Evolutionary conservation across 2,888 invertebrate species (phyloP).

Genomic region (Tenthredo scrophulariae): DNA sequence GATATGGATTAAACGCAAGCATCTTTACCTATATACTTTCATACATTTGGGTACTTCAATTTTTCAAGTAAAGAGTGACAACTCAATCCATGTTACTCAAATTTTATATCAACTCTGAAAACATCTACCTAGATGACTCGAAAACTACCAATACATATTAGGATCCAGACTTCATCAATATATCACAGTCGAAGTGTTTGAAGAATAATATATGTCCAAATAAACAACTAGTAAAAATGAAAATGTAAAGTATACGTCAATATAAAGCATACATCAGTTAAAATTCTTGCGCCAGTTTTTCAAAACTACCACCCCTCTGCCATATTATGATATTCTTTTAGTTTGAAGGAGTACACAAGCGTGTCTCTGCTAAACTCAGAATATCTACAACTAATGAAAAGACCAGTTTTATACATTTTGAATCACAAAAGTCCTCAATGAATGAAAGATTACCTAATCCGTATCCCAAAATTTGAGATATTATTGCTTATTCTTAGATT

Average conservation of each 20-base stretch:
- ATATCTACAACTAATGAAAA: background rate
- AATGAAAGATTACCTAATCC: background rate
- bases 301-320: background rate
- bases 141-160: background rate
- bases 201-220: background rate
- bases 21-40: background rate
- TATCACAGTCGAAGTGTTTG: background rate
- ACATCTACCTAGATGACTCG: background rate
- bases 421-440: background rate
- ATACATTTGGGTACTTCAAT: background rate
- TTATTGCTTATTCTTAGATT: background rate
- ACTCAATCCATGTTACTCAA: background rate
- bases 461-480: background rate
- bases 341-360: background rate
- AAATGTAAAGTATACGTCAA: background rate
- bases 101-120: background rate
- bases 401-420: background rate
- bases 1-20: too few species aligned
- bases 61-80: background rate
- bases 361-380: background rate
- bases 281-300: background rate
- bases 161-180: background rate
- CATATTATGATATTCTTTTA: background rate
- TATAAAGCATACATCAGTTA: background rate
- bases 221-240: background rate